Evolutionary conservation across 2,888 invertebrate species (phyloP), one percentile per base, ranked within the genome.

Genomic region (Ornithoptera alexandrae): DNA sequence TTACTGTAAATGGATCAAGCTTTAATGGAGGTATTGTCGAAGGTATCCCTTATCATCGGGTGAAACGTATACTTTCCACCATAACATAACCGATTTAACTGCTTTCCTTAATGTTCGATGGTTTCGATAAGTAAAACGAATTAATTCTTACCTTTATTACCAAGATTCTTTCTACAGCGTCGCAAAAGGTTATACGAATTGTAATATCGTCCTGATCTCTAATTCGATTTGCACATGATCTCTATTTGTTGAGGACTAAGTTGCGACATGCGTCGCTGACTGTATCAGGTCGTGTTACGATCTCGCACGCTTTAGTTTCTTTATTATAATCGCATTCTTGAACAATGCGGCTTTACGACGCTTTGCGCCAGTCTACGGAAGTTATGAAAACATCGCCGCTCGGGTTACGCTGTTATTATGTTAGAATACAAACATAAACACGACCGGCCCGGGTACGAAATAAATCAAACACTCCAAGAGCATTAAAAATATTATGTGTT

Each of bases 301-400:
- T 71, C 62, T 71, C 71, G 66, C 68, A 62, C 78, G 77, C 80
- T 81, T 81, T 81, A 79, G 75, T 81, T 80, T 73, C 80, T 80
- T 80, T 84, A 82, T 81, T 81, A 83, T 84, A 83, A 84, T 82
- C 77, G 79, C 78, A 74, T 78, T 79, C 79, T 77, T 77, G 79
- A 84, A 87, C 86, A 87, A 87, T 87, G 73, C 73, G 76, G 72
- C 81, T 84, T 85, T 84, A 86, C 77, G 82, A 84, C 78, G 80
- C 77, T 81, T 84, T 81, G 82, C 82, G 74, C 72, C 65, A 73
- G 74, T 76, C 76, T 78, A 77, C 82, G 85, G 87, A 88, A 84
- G 86, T 82, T 84, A 82, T 84, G 84, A 84, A 85, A 82, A 80
- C 81, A 79, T 81, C 76, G 77, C 74, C 78, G 76, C 80, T 82